Conservation (phyloP, 2,113 vertebrate genomes). For the Brevimyrus niger region DNA sequence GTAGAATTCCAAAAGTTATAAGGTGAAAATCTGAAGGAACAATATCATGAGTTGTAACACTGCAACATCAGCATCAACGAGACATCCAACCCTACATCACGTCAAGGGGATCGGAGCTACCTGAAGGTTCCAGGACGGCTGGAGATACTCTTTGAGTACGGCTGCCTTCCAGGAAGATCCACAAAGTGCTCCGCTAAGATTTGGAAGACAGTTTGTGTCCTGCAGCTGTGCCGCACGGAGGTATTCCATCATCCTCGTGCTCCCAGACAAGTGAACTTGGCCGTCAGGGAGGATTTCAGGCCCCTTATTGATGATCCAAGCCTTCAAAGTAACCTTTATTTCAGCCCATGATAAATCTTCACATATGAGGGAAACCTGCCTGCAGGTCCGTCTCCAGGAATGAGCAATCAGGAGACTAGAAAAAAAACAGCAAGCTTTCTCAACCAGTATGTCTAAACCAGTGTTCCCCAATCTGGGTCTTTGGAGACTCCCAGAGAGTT, state of each 20-base stretch:
- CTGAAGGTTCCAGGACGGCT: not conserved
- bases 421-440: not conserved
- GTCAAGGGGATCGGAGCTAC: not conserved
- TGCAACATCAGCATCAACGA: not conserved
- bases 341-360: conserved; percentile 57
- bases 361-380: conserved; percentile 66
- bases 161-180: not conserved
- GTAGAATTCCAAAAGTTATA: not conserved
- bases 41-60: not conserved
- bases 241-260: conserved; percentile 26
- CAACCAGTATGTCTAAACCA: not conserved
- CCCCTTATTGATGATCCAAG: conserved; percentile 54
- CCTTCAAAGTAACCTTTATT: conserved; percentile 54
- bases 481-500: not conserved
- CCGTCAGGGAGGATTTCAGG: conserved; percentile 53
- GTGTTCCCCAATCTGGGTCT: not conserved
- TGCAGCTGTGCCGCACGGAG: not conserved
- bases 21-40: not conserved
- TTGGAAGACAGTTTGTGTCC: not conserved
- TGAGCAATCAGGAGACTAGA: conserved; percentile 2
- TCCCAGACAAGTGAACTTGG: conserved; percentile 25
- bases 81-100: not conserved
- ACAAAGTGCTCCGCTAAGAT: not conserved
- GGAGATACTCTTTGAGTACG: not conserved
- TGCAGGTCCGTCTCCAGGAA: conserved; percentile 54